phyloP scores from a whole-genome alignment of 2,797 vertebrate species.

The Gallinago stenura region DNA sequence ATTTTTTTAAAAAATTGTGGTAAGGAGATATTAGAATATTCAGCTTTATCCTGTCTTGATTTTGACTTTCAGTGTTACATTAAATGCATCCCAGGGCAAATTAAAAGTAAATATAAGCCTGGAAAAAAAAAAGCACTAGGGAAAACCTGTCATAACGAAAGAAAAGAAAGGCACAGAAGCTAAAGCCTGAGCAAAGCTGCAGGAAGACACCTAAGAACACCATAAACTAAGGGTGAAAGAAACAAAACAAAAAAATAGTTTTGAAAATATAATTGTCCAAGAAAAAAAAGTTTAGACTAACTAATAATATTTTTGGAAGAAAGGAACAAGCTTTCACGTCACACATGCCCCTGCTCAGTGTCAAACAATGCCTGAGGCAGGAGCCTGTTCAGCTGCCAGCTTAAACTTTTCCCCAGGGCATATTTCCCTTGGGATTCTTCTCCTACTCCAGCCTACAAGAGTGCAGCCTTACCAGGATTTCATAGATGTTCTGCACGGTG shows the following conservation, averaged over 20 bases:
- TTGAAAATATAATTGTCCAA: background rate
- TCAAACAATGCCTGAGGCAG: background rate
- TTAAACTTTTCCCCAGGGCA: background rate
- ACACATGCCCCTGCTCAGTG: background rate
- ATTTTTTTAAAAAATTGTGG: fast-evolving
- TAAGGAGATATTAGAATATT: background rate
- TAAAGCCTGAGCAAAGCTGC: background rate
- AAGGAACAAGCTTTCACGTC: background rate
- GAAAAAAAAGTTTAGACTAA: background rate
- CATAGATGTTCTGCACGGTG: background rate
- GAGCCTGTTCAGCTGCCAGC: background rate
- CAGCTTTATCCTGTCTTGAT: background rate
- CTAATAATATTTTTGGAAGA: background rate
- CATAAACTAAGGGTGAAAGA: background rate
- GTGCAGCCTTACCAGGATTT: background rate
- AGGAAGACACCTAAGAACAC: background rate
- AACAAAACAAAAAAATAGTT: background rate
- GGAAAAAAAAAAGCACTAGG: background rate
- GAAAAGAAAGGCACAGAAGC: background rate
- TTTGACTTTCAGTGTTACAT: background rate
- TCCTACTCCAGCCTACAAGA: fast-evolving
- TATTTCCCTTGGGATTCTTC: background rate
- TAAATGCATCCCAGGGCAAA: background rate
- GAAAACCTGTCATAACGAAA: background rate
- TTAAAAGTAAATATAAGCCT: background rate